These are phyloP conservation scores for Hyposoter dolosus DNA, from an alignment of 2,888 invertebrate species.

Conservation along the genomic window DNA sequence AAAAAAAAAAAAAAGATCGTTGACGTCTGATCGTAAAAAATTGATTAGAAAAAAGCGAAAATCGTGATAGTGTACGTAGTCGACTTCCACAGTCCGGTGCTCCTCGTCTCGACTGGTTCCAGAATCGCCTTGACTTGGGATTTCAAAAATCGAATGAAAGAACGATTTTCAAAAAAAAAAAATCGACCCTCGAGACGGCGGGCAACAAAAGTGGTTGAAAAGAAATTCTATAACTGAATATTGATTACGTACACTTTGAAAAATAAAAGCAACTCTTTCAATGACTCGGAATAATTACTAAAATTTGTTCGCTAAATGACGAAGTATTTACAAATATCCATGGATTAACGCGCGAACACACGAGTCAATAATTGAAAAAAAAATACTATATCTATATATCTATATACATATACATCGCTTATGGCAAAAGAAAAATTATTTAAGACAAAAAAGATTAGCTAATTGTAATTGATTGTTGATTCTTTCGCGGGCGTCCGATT, in stretches of 20 bases:
- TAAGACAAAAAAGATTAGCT: conserved; percentile 46
- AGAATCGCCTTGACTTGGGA: conserved; percentile 33
- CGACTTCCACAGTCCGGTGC: conserved; percentile 74
- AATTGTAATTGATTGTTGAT: conserved; percentile 60
- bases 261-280: conserved; percentile 42
- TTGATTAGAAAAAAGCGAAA: conserved; percentile 68
- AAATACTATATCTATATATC: conserved; percentile 23
- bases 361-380: conserved; percentile 27
- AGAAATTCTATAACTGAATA: conserved; percentile 64
- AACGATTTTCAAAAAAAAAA: conserved; percentile 5
- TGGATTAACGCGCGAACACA: conserved; percentile 40
- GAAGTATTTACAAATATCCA: conserved; percentile 49
- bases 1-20: conserved; percentile 72
- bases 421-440: conserved; percentile 28
- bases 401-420: conserved; percentile 40
- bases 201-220: conserved; percentile 67
- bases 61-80: conserved; percentile 77
- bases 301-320: conserved; percentile 20
- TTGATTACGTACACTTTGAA: conserved; percentile 70
- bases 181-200: conserved; percentile 69
- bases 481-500: conserved; percentile 67
- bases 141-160: conserved; percentile 11
- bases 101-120: conserved; percentile 66
- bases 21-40: conserved; percentile 65
- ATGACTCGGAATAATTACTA: conserved; percentile 32